Base-by-base conservation (phyloP, 2,113 vertebrate genomes). In the Boulengerochromis microlepis region DNA sequence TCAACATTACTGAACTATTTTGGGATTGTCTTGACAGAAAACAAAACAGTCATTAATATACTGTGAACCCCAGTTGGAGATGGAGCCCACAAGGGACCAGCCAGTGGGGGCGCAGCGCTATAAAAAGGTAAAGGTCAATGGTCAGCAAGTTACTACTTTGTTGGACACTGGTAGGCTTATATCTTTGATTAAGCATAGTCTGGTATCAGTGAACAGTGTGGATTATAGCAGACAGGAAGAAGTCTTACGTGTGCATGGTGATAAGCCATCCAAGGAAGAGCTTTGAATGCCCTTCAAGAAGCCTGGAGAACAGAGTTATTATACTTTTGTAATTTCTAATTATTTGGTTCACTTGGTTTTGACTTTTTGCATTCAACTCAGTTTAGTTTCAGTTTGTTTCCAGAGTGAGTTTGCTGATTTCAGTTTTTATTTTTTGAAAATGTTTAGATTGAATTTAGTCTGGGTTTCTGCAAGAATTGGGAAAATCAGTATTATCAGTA, bases 351-450 rank as follows among this genome's bases (percentile, higher is more conserved):
- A 0, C 8, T 61, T 19, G 57, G 29, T 61, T 61, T 59, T 57
- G 56, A 29, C 56, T 29, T 59, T 56, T 31, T 61, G 16, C 57
- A 19, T 61, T 33, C 6, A 61, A 61, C 15, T 33, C 29, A 18
- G 29, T 61, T 61, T 18, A 61, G 2, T 33, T 61, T 61, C 5
- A 61, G 29, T 33, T 61, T 19, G 57, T 61, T 61, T 61, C 9
- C 29, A 61, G 57, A 33, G 57, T 61, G 3, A 31, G 9, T 61
- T 61, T 61, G 29, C 29, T 61, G 29, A 61, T 33, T 61, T 4
- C 0, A 0, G 57, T 33, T 33, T 33, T 1, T 10, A 33, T 61
- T 61, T 61, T 61, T 61, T 10, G 5, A 18, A 10, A 33, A 33
- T 33, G 29, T 61, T 61, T 1, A 61, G 0, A 33, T 19, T 33